Conservation (phyloP, 2,797 vertebrate genomes). For the Parotocinclus haroldoi region DNA sequence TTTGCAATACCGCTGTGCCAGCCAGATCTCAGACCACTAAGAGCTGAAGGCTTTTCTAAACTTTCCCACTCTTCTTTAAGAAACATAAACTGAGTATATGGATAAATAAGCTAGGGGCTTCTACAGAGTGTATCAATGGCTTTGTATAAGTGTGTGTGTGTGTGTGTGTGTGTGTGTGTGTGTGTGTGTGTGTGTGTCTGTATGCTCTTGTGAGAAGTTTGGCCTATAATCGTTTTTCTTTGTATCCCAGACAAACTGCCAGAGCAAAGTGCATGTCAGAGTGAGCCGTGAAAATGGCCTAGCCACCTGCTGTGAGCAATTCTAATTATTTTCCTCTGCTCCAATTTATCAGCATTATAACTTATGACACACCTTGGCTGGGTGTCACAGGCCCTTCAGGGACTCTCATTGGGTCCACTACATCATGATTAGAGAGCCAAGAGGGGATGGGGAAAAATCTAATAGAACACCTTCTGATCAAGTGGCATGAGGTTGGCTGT, state of each 20-base stretch:
- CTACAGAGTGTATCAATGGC: too few relatives aligned
- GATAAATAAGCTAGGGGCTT: too few relatives aligned
- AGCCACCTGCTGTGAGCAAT: conserved; percentile 34
- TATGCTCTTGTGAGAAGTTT: neutral
- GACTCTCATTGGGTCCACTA: conserved; percentile 37
- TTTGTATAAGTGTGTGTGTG: neutral
- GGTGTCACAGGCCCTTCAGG: conserved; percentile 34
- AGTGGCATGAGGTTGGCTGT: conserved; percentile 15
- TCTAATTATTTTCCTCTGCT: conserved; percentile 45
- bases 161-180: too few relatives aligned
- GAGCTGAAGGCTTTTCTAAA: too few relatives aligned
- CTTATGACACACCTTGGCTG: conserved; percentile 40
- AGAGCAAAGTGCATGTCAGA: conserved; percentile 8
- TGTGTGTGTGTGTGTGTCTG: too few relatives aligned
- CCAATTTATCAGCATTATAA: conserved; percentile 53
- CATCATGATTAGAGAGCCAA: conserved; percentile 42
- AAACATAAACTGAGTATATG: too few relatives aligned
- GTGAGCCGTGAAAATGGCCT: conserved; percentile 32
- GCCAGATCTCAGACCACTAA: too few relatives aligned
- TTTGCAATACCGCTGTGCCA: too few relatives aligned
- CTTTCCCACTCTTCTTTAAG: too few relatives aligned
- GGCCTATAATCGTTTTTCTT: neutral
- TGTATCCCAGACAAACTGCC: conserved; percentile 11
- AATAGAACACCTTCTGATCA: conserved; percentile 37
- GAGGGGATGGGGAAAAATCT: conserved; percentile 10